Percentiles rank a stretch among this genome's conserved stretches.
These are phyloP conservation scores for Garrulus glandarius DNA, from an alignment of 2,797 vertebrate genomes.

Conservation along the genomic window DNA sequence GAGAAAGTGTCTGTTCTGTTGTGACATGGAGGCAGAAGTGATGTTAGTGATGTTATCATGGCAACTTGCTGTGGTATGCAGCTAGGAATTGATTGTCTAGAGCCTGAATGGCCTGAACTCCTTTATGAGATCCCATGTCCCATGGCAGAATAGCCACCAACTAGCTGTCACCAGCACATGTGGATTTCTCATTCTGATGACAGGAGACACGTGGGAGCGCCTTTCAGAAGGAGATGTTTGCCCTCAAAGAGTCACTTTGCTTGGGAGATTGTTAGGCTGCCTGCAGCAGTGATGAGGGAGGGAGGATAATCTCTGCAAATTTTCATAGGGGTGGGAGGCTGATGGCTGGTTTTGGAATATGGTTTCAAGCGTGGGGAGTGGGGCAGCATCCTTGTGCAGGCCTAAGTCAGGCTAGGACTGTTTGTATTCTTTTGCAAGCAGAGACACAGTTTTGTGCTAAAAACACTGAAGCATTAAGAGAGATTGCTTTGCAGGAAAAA, in stretches of 20 bases:
- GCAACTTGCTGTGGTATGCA: neutral
- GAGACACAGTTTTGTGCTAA: neutral
- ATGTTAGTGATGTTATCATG: neutral
- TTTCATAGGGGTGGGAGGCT: neutral
- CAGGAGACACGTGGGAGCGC: fast-evolving
- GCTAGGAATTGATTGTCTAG: neutral
- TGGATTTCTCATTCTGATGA: neutral
- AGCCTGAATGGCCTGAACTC: neutral
- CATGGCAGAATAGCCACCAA: neutral
- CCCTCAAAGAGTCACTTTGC: neutral
- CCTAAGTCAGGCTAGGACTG: neutral
- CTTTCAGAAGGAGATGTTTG: neutral
- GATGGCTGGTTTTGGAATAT: neutral
- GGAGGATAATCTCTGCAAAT: neutral
- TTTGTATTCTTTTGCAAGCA: neutral
- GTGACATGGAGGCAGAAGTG: neutral
- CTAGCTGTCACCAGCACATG: neutral
- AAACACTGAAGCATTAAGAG: neutral
- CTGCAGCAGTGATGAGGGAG: neutral
- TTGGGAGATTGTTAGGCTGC: neutral
- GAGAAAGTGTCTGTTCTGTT: neutral
- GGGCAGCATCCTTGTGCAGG: neutral
- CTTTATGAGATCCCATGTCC: no score
- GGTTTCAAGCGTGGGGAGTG: neutral
- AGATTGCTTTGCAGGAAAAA: neutral